Conservation (phyloP, 2,113 vertebrate species). For the Erpornis zantholeuca region DNA sequence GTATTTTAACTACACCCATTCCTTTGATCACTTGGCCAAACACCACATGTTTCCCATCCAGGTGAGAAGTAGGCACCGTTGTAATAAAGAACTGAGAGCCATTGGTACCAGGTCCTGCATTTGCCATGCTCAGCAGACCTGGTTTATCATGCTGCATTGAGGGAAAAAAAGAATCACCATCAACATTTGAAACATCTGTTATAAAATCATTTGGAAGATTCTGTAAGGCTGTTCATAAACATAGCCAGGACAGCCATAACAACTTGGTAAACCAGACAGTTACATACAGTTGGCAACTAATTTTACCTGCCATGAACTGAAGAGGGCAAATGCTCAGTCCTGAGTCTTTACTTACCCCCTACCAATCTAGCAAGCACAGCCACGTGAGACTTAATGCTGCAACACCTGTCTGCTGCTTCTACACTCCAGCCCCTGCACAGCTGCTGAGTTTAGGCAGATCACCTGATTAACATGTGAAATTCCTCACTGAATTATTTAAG, state of each 20-base stretch:
- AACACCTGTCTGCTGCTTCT: neutral
- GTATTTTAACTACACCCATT: conserved; percentile 84
- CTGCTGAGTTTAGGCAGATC: neutral
- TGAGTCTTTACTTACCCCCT: neutral
- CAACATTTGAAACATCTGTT: neutral
- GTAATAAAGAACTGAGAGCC: conserved; percentile 98
- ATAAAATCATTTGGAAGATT: neutral
- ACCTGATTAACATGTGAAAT: neutral
- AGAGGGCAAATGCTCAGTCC: neutral
- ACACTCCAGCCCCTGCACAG: neutral
- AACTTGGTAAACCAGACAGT: neutral
- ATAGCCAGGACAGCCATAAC: neutral
- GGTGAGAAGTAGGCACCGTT: conserved; percentile 88
- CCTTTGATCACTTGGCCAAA: conserved; percentile 94
- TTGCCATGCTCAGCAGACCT: conserved; percentile 95
- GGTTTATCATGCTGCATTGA: conserved; percentile 84
- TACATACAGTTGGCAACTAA: neutral
- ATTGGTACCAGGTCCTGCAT: conserved; percentile 90
- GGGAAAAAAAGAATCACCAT: neutral
- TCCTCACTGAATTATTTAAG: neutral
- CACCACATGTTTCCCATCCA: conserved; percentile 93
- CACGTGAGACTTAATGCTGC: neutral
- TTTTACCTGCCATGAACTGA: neutral
- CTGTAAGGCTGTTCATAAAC: neutral
- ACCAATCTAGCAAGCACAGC: neutral